Evolutionary conservation across 2,888 invertebrate genomes (phyloP).

Genomic region (Perizoma flavofasciatum): DNA sequence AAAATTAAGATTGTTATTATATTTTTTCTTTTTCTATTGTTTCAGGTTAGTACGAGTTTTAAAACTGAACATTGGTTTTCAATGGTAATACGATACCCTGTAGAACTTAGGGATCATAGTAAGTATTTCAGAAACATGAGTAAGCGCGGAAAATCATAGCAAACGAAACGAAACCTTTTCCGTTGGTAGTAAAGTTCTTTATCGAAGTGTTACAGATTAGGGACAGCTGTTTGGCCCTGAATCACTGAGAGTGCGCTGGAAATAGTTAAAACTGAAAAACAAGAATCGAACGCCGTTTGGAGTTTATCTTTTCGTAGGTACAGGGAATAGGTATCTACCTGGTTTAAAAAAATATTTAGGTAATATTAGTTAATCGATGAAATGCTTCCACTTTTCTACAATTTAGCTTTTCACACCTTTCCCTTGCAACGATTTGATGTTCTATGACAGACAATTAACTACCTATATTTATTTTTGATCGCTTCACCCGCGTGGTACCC

Average conservation of each 20-base stretch:
- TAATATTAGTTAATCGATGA: no score
- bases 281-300: slow-evolving; percentile 14
- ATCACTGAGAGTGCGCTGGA: slow-evolving; percentile 12
- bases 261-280: slow-evolving; percentile 25
- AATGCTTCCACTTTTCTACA: no score
- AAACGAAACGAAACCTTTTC: slow-evolving; percentile 9
- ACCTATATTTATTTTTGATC: no score
- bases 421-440: no score
- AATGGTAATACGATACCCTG: slow-evolving; percentile 9
- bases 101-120: slow-evolving; percentile 30
- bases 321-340: not conserved
- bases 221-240: slow-evolving; percentile 31
- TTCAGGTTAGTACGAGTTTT: slow-evolving; percentile 62
- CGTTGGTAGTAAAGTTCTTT: slow-evolving; percentile 10
- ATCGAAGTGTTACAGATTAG: not conserved
- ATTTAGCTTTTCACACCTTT: no score
- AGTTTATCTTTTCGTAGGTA: slow-evolving; percentile 10
- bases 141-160: slow-evolving; percentile 12
- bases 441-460: no score
- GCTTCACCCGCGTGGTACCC: no score
- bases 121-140: slow-evolving; percentile 33
- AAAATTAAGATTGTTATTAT: not conserved
- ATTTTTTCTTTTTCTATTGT: slow-evolving; percentile 55
- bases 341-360: no score
- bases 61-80: slow-evolving; percentile 14